phyloP scores from a whole-genome alignment of 1,140 invertebrate genomes.

The Gonatopus flavifemur region DNA sequence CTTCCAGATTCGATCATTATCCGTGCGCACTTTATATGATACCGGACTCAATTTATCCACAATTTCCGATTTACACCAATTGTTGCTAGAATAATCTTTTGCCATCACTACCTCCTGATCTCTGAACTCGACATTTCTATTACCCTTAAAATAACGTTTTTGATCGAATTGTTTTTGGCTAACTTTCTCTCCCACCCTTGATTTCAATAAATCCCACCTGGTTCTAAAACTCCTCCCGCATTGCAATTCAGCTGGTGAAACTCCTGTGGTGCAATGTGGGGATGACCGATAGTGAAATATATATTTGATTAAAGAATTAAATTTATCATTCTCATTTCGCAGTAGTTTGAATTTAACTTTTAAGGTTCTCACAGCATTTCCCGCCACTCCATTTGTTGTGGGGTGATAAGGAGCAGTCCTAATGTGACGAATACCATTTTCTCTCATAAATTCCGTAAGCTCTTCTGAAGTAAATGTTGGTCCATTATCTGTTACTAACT shows the following conservation, averaged over 20 bases:
- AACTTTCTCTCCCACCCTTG: conserved; percentile 10
- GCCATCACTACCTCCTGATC: conserved; percentile 17
- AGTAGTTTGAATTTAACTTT: conserved; percentile 18
- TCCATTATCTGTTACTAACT: conserved; percentile 21
- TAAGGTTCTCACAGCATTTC: conserved; percentile 27
- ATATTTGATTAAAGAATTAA: too few relatives aligned
- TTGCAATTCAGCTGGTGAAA: conserved; percentile 19
- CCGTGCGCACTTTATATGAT: conserved; percentile 20
- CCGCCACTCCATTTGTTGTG: too few relatives aligned
- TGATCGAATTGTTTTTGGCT: conserved; percentile 13
- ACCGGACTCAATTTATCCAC: conserved; percentile 15
- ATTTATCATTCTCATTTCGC: background rate
- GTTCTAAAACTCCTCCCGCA: conserved; percentile 14
- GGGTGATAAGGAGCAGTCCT: too few relatives aligned
- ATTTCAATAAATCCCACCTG: conserved; percentile 15
- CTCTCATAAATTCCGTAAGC: conserved; percentile 14
- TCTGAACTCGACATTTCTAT: conserved; percentile 16
- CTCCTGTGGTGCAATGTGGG: too few relatives aligned
- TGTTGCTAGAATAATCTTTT: conserved; percentile 20
- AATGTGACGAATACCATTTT: conserved; percentile 19
- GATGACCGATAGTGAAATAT: too few relatives aligned
- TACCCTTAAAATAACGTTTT: conserved; percentile 17
- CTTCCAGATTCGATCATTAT: conserved; percentile 22
- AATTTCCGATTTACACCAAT: conserved; percentile 21
- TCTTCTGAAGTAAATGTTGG: conserved; percentile 12